These are phyloP conservation scores for Drosophila seguyi DNA, from an alignment of 1,140 invertebrate species.

Conservation along the genomic window DNA sequence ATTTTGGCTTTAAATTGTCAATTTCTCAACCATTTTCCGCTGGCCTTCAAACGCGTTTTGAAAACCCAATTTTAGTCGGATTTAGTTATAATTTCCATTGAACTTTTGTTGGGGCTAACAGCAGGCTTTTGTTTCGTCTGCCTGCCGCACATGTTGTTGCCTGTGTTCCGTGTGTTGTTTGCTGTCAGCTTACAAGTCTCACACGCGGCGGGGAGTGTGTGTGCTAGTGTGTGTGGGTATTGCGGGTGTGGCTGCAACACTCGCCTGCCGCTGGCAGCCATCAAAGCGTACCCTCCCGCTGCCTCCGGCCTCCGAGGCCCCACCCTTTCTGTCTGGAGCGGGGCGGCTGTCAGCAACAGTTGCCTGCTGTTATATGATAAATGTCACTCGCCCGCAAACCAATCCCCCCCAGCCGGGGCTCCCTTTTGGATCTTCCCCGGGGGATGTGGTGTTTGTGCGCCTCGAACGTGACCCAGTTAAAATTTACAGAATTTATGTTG, in stretches of 20 bases:
- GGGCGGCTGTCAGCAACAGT: conserved; percentile 73
- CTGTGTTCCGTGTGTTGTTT: conserved; percentile 35
- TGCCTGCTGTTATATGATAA: conserved; percentile 55
- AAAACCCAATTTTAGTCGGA: conserved; percentile 10
- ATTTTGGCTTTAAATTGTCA: not conserved
- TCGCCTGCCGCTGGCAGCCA: conserved; percentile 57
- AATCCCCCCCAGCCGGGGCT: not conserved
- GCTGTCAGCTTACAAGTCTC: conserved; percentile 26
- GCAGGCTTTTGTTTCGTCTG: conserved; percentile 20
- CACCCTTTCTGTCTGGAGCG: conserved; percentile 11
- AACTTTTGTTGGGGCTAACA: conserved; percentile 1
- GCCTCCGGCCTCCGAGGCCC: not conserved
- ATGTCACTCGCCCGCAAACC: conserved; percentile 31
- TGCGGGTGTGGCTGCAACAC: conserved; percentile 30
- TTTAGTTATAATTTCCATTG: conserved; percentile 14
- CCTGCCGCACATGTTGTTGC: conserved; percentile 49
- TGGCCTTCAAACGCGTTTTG: not conserved
- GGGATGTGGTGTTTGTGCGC: not conserved
- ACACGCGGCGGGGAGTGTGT: conserved; percentile 7
- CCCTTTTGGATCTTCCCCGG: not conserved
- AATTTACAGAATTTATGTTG: conserved; percentile 37
- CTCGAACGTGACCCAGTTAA: conserved; percentile 46
- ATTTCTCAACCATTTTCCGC: not conserved
- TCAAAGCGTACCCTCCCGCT: conserved; percentile 36
- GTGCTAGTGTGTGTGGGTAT: not conserved